Evolutionary conservation across 2,888 invertebrate species (phyloP), one percentile per base, ranked within the genome.

Genomic region (Rhagophthalmus giganteus): DNA sequence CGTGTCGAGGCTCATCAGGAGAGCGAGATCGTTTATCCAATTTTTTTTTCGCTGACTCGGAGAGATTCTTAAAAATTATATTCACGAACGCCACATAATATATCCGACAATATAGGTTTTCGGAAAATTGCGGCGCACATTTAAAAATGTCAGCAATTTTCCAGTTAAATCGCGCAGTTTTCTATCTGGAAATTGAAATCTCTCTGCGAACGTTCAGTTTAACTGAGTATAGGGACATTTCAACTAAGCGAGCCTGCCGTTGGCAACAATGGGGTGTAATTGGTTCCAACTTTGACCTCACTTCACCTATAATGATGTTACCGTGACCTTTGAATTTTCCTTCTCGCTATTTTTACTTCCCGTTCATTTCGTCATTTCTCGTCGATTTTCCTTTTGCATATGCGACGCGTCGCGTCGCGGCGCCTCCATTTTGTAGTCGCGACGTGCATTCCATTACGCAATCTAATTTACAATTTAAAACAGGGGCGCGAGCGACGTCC

Each of bases 181-280:
- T 53, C 39, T 70, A 70, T 70, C 70, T 66, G 64, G 56, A 70
- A 72, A 72, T 72, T 71, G 71, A 70, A 71, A 72, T 72, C 72
- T 71, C 63, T 66, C 63, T 61, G 56, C 58, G 58, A 55, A 60
- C 59, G 61, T 60, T 53, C 54, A 55, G 60, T 62, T 57, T 57
- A 59, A 58, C 60, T 57, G 57, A 54, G 58, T 58, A 57, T 39
- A 54, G 62, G 61, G 58, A 62, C 65, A 65, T 69, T 66, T 60
- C 65, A 63, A 66, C 62, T 65, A 66, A 63, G 61, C 59, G 61
- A 61, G 64, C 67, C 74, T 73, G 74, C 68, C 65, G 66, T 66
- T 73, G 73, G 72, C 74, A 74, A 73, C 74, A 74, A 74, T 72
- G 66, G 66, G 59, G 61, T 62, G 71, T 74, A 74, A 74, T 74